Evolutionary conservation across 2,888 invertebrate species (phyloP).

Genomic region (Ichneumon xanthorius): DNA sequence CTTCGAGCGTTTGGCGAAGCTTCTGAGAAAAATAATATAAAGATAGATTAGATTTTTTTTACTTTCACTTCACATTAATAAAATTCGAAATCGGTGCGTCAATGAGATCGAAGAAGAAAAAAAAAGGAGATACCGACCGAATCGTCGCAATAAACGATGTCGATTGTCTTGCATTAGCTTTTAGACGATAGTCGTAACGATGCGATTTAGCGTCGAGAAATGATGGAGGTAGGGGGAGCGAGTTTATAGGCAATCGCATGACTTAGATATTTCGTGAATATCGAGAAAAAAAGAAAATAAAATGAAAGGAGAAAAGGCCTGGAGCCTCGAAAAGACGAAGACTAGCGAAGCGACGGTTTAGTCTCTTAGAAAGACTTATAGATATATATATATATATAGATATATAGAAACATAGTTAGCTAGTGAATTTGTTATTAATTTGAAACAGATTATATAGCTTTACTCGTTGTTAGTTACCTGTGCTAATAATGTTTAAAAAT

Average conservation of each 20-base stretch:
- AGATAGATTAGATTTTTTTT: constrained; percentile 68
- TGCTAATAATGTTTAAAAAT: constrained; percentile 71
- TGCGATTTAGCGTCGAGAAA: constrained; percentile 41
- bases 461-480: constrained; percentile 70
- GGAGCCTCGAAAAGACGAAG: constrained; percentile 64
- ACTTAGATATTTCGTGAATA: constrained; percentile 51
- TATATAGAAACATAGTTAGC: constrained; percentile 33
- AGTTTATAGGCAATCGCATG: constrained; percentile 56
- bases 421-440: constrained; percentile 72
- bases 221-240: constrained; percentile 35
- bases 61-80: constrained; percentile 63
- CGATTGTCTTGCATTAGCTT: constrained; percentile 38
- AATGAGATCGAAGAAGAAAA: constrained; percentile 22
- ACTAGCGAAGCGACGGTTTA: constrained; percentile 57
- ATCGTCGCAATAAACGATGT: constrained; percentile 15
- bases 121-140: constrained; percentile 12
- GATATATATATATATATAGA: constrained; percentile 29
- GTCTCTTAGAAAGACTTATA: constrained; percentile 54
- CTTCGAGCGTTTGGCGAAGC: constrained; percentile 47
- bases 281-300: constrained; percentile 38
- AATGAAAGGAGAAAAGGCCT: constrained; percentile 56
- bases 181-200: constrained; percentile 41
- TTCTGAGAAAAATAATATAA: constrained; percentile 51
- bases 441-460: constrained; percentile 68
- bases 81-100: constrained; percentile 49